Conservation (phyloP, 2,113 vertebrate species). For the Synchiropus splendidus region DNA sequence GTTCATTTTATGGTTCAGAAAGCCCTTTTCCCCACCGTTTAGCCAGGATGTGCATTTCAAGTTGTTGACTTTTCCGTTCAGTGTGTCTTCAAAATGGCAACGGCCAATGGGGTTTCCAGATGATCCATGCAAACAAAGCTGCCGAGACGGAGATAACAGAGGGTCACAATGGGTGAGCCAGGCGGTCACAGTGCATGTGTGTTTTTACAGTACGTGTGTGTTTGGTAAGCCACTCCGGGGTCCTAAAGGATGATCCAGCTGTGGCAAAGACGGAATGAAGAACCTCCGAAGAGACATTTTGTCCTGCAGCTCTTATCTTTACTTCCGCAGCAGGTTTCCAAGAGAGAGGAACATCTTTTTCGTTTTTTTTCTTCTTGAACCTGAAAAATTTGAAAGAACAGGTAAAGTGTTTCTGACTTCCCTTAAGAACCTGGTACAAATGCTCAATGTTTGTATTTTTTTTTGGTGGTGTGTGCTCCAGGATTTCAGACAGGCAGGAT, state of each 20-base stretch:
- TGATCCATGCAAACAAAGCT: conserved; percentile 54
- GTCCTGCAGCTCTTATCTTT: conserved; percentile 24
- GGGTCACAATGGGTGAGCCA: conserved; percentile 39
- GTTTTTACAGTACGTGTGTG: conserved; percentile 21
- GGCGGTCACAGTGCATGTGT: conserved; percentile 12
- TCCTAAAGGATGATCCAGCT: conserved; percentile 53
- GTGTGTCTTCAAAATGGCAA: conserved; percentile 23
- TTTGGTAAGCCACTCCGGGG: conserved; percentile 12
- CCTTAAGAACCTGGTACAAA: too few species aligned
- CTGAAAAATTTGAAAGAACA: too few species aligned
- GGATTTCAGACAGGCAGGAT: too few species aligned
- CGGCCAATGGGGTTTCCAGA: conserved; percentile 44
- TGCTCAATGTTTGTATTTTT: too few species aligned
- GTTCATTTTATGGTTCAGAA: conserved; percentile 38
- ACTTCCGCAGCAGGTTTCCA: conserved; percentile 7
- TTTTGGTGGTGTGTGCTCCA: too few species aligned
- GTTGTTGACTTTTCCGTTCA: conserved; percentile 33
- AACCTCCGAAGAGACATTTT: conserved; percentile 27
- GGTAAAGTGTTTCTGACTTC: too few species aligned
- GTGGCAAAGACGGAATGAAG: conserved; percentile 38
- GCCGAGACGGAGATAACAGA: conserved; percentile 49
- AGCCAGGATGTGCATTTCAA: conserved; percentile 31
- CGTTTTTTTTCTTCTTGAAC: too few species aligned
- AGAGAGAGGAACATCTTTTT: too few species aligned
- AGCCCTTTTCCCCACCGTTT: conserved; percentile 7